A percentile compares a stretch with the other conserved stretches of the same genome.
These are phyloP conservation scores for Scarus forsteni DNA, from an alignment of 2,797 vertebrate species.

Conservation along the genomic window DNA sequence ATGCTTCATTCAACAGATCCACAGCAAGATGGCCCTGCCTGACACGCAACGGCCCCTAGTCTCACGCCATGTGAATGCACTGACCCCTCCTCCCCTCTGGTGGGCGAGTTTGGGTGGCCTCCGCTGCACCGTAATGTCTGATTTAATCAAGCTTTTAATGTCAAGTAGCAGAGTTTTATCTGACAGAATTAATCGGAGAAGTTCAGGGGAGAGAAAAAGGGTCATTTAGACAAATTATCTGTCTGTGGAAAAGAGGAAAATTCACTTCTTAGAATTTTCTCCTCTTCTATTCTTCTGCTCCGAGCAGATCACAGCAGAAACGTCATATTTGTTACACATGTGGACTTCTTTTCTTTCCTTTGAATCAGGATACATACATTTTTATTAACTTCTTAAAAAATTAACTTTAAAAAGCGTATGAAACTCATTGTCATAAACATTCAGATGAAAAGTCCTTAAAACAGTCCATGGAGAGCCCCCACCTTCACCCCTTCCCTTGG, in stretches of 20 bases:
- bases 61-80: slow-evolving; percentile 66
- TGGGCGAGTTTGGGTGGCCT: slow-evolving; percentile 9
- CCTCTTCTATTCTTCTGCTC: slow-evolving; percentile 4
- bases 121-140: background rate
- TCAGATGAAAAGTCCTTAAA: too few relatives aligned
- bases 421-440: too few relatives aligned
- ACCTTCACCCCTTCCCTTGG: too few relatives aligned
- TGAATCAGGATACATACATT: too few relatives aligned
- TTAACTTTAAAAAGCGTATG: too few relatives aligned
- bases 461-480: too few relatives aligned
- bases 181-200: slow-evolving; percentile 1
- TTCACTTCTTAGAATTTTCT: background rate
- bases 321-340: background rate
- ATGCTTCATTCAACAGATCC: slow-evolving; percentile 70
- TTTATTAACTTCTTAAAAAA: too few relatives aligned
- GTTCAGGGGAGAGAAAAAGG: background rate
- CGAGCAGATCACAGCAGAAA: background rate
- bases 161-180: slow-evolving; percentile 4
- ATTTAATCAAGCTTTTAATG: background rate
- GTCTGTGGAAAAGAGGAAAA: background rate
- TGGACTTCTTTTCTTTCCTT: background rate
- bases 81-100: slow-evolving; percentile 4
- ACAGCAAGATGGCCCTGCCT: slow-evolving; percentile 40
- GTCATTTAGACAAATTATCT: background rate
- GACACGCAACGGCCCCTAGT: slow-evolving; percentile 63